These are phyloP conservation scores for Parapsyche elsis DNA, from an alignment of 1,140 invertebrate species.

Conservation along the genomic window DNA sequence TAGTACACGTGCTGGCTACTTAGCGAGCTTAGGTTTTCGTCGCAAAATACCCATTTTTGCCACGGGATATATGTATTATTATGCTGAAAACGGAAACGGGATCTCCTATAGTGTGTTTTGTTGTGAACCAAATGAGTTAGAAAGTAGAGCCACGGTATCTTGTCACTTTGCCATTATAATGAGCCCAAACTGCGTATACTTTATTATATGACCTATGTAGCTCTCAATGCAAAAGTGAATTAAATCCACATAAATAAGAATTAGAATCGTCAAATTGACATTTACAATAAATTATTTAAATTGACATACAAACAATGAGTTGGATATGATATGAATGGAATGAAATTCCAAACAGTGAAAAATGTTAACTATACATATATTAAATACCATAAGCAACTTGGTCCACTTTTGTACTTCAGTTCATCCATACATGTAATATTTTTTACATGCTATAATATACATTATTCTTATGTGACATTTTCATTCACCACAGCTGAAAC, in stretches of 20 bases:
- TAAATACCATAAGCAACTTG: background rate
- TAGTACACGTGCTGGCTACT: background rate
- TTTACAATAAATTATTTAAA: too few relatives aligned
- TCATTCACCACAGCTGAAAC: background rate
- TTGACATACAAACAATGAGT: too few relatives aligned
- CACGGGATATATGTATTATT: background rate
- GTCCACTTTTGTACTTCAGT: background rate
- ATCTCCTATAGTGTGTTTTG: background rate
- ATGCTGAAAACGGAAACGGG: background rate
- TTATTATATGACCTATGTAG: background rate
- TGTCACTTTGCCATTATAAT: background rate
- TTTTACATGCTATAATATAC: background rate
- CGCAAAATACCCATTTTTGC: background rate
- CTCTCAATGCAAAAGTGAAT: background rate
- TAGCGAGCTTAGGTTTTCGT: background rate
- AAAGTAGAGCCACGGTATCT: conserved; percentile 1
- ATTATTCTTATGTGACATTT: conserved; percentile 1
- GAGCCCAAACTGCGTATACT: background rate
- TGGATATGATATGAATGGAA: too few relatives aligned
- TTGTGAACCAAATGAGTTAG: background rate
- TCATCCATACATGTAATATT: background rate
- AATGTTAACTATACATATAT: too few relatives aligned
- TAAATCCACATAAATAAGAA: too few relatives aligned
- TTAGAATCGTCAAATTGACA: too few relatives aligned
- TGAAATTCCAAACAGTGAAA: too few relatives aligned